Base-by-base conservation (phyloP, 2,113 vertebrate genomes). In the Rhabdomys dilectus region DNA sequence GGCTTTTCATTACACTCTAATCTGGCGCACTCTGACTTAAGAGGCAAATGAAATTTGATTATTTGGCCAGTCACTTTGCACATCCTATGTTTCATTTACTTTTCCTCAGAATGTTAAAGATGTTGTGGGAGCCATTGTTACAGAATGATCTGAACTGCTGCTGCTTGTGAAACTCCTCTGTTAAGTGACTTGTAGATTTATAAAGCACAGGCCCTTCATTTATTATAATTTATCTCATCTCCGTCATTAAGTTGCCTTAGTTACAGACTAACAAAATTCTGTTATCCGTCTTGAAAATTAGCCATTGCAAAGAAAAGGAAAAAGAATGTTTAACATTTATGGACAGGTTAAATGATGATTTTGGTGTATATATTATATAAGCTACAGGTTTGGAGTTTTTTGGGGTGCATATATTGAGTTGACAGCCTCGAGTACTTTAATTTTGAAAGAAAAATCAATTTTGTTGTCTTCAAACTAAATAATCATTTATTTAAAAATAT, bases 1-100 rank as follows among this genome's bases (percentile, higher is more conserved):
- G 89, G 78, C 89, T 97, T 96, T 97, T 97, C 96, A 97, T 97
- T 97, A 95, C 75, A 68, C 93, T 96, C 75, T 94, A 97, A 97
- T 98, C 87, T 95, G 75, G 73, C 88, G 92, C 68, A 66, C 81
- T 92, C 24, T 48, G 85, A 97, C 78, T 95, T 97, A 96, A 97
- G 95, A 98, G 89, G 96, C 95, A 98, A 97, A 94, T 91, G 89
- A 95, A 97, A 97, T 87, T 92, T 97, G 94, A 96, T 97, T 96
- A 97, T 95, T 94, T 3, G 42, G 89, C 64, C 87, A 77, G 95
- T 96, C 94, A 87, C 75, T 88, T 96, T 94, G 88, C 68, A 96
- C 89, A 82, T 93, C 93, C 91, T 89, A 36, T 36, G 42, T 90
- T 95, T 89, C 93, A 97, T 95, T 96, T 91, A 89, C 75, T 94